phyloP scores from a whole-genome alignment of 1,140 invertebrate species.

The Trichogramma pretiosum region DNA sequence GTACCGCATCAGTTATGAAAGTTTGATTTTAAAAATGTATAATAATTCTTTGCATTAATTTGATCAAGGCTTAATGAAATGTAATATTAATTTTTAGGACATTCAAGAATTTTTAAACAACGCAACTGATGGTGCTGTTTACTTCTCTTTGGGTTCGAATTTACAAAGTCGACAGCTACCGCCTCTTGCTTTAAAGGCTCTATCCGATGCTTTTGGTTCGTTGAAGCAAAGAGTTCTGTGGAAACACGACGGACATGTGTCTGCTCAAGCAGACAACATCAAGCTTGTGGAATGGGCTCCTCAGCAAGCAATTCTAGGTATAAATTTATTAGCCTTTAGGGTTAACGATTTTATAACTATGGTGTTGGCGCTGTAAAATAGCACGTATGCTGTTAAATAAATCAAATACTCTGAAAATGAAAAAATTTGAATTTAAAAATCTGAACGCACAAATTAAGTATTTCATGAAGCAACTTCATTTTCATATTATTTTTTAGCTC shows the following conservation, averaged over 20 bases:
- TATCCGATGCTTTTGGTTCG: conserved; percentile 48
- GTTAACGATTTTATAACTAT: neutral
- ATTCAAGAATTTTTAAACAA: conserved; percentile 46
- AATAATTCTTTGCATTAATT: no score
- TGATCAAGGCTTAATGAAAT: no score
- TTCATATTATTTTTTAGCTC: conserved; percentile 28
- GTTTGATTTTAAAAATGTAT: no score
- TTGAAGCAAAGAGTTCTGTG: conserved; percentile 55
- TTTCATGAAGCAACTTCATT: neutral
- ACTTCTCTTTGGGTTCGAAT: conserved; percentile 54
- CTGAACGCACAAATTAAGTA: no score
- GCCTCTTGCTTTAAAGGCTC: conserved; percentile 24
- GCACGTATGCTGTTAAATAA: no score
- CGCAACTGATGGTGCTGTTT: conserved; percentile 49
- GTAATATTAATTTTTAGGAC: conserved; percentile 38
- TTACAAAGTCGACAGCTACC: conserved; percentile 47
- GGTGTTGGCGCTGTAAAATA: no score
- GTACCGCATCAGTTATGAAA: no score
- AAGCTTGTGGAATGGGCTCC: conserved; percentile 58
- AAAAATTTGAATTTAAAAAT: no score
- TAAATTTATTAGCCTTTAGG: no score
- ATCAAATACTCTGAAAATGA: no score
- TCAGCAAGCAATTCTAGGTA: conserved; percentile 58
- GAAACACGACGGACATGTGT: conserved; percentile 48
- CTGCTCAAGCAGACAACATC: conserved; percentile 48